These are phyloP conservation scores for Sminthurides aquaticus DNA, from an alignment of 2,888 invertebrate genomes.

Conservation along the genomic window DNA sequence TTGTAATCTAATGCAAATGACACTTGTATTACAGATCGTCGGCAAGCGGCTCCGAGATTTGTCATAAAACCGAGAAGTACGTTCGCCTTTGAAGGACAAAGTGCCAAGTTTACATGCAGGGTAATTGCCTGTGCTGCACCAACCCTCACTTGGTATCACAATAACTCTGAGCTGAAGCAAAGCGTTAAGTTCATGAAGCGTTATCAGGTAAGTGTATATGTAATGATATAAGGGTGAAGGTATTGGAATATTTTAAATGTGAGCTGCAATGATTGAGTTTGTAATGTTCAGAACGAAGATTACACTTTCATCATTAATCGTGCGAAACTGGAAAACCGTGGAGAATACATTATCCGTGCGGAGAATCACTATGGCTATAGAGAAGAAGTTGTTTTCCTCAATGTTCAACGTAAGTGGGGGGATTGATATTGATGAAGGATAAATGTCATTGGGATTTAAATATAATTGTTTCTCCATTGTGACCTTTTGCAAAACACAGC, in stretches of 20 bases:
- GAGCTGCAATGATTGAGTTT: too few relatives aligned
- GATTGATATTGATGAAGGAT: neutral
- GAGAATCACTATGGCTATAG: conserved; percentile 93
- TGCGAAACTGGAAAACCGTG: conserved; percentile 87
- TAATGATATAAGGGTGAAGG: neutral
- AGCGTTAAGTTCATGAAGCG: conserved; percentile 99
- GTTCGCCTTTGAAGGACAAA: conserved; percentile 94
- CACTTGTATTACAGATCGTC: conserved; percentile 63
- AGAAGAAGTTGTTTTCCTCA: conserved; percentile 93
- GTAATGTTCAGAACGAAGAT: conserved; percentile 63
- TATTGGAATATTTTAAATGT: neutral
- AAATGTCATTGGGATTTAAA: conserved; percentile 1
- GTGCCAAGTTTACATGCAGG: conserved; percentile 93
- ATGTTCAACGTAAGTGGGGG: conserved; percentile 77
- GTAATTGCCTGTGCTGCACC: conserved; percentile 91
- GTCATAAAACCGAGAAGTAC: conserved; percentile 93
- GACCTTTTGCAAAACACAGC: too few relatives aligned
- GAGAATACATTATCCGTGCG: conserved; percentile 92
- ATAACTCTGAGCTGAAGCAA: conserved; percentile 85
- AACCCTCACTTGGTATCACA: conserved; percentile 90
- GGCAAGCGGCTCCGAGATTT: conserved; percentile 96
- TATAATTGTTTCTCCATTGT: conserved; percentile 33
- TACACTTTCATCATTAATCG: conserved; percentile 97
- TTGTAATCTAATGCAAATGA: too few relatives aligned
- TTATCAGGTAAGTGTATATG: conserved; percentile 60